phyloP scores from a whole-genome alignment of 2,797 vertebrate species.

The Sandelia bainsii region DNA sequence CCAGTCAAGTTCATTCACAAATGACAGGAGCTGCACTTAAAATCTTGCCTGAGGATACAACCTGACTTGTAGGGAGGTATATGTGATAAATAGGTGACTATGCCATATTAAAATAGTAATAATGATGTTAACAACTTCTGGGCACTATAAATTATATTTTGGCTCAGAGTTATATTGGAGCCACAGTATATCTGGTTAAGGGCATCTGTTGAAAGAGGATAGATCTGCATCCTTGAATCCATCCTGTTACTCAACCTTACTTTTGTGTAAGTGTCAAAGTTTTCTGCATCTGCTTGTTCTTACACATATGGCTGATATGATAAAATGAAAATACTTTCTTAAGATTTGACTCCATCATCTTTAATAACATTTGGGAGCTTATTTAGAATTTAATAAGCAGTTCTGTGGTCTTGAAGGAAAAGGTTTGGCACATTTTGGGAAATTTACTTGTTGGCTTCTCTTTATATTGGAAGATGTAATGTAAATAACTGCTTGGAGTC shows the following conservation, averaged over 20 bases:
- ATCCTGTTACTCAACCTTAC: slow-evolving; percentile 31
- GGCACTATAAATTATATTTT: slow-evolving; percentile 13
- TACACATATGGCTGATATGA: no score
- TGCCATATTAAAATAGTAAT: slow-evolving; percentile 14
- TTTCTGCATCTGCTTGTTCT: no score
- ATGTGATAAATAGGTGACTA: slow-evolving; percentile 3
- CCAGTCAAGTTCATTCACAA: slow-evolving; percentile 17
- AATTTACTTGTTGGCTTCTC: neutral
- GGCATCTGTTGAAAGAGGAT: slow-evolving; percentile 2
- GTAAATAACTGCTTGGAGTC: no score
- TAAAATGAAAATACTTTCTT: neutral
- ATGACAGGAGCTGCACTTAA: slow-evolving; percentile 20
- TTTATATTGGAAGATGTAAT: neutral
- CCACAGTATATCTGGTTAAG: slow-evolving; percentile 18
- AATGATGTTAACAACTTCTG: slow-evolving; percentile 3
- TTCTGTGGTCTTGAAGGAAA: no score
- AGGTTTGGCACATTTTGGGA: no score
- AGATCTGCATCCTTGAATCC: slow-evolving; percentile 15
- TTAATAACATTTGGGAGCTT: no score
- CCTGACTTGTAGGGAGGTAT: slow-evolving; percentile 1
- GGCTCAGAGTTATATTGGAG: neutral
- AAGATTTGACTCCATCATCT: neutral
- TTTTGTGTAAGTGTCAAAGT: no score
- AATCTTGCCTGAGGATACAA: slow-evolving; percentile 5
- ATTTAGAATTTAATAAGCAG: no score